Evolutionary conservation across 2,113 vertebrate species (phyloP).

Genomic region (Athene noctua): DNA sequence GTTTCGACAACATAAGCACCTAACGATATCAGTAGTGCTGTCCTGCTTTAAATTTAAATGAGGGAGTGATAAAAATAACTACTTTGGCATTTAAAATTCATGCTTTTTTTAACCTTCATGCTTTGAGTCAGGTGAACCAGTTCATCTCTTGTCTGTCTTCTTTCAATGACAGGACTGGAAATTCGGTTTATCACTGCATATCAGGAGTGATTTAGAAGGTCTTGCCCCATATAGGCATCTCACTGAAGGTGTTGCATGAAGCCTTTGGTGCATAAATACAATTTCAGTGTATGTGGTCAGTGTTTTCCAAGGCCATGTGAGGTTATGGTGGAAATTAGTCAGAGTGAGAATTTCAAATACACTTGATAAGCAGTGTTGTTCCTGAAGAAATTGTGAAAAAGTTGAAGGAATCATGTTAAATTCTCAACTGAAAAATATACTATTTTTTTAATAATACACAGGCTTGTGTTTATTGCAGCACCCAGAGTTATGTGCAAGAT

Average conservation of each 20-base stretch:
- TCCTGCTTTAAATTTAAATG: conserved; percentile 9
- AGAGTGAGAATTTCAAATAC: background rate
- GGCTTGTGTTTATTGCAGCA: background rate
- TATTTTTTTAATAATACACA: no score
- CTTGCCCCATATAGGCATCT: background rate
- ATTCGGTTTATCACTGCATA: background rate
- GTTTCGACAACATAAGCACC: background rate
- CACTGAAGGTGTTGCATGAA: background rate
- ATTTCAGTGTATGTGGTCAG: background rate
- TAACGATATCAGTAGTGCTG: background rate
- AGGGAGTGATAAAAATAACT: background rate
- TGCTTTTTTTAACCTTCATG: background rate
- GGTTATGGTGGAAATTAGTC: background rate
- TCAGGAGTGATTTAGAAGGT: background rate
- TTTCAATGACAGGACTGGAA: background rate
- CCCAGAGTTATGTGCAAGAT: background rate
- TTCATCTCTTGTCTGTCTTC: background rate
- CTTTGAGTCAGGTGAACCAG: background rate
- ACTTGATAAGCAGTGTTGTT: background rate
- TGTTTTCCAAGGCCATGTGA: background rate
- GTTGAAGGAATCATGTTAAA: background rate
- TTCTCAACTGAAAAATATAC: background rate
- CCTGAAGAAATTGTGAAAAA: background rate
- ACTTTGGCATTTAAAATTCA: background rate
- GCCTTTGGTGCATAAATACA: background rate